Evolutionary conservation across 2,797 vertebrate genomes (phyloP), one percentile per base, ranked within the genome.

Genomic region (Anableps anableps): DNA sequence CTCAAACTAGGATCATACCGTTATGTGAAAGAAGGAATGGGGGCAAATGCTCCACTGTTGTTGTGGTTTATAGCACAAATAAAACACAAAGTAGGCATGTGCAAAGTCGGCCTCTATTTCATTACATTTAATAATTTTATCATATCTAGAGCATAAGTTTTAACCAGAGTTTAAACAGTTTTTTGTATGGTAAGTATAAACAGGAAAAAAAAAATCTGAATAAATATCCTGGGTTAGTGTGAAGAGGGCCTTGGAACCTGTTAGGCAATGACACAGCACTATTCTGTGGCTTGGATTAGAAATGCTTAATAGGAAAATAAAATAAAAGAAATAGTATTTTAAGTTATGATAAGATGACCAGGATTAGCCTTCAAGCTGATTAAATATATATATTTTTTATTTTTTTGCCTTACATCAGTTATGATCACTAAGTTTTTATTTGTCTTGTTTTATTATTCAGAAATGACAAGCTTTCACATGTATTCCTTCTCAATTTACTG

Each of bases 371-470:
- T 64, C 58, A n/a, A 75, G 72, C 50, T 51, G 50, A 19, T 21
- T 4, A 9, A 2, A 4, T 38, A 10, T 38, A 4, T 66, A 1
- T 21, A 10, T 55, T 16, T 45, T 1, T 16, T 1, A 1, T 13
- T n/a, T 7, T 38, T 16, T 91, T 88, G 84, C 72, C 76, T 72
- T 79, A 47, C 80, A 84, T 91, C 79, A 86, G 81, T 86, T 86
- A 78, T 91, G 86, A 88, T 91, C 86, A 89, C 82, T 88, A 76
- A 81, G 81, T 85, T 8, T 91, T 90, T 91, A 86, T 82, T 79
- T 83, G 75, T 72, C 50, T 75, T 83, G 80, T 73, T 81, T 80
- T 43, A 5, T 76, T 9, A 43, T 70, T 80, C 47, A 51, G 48
- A 47, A 80, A 79, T 60, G 47, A 31, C n/a, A 73, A 26, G 60